A percentile compares a stretch with the other conserved stretches of the same genome.
Evolutionary conservation across 2,888 invertebrate species (phyloP).

Genomic region (Notodonta dromedarius): DNA sequence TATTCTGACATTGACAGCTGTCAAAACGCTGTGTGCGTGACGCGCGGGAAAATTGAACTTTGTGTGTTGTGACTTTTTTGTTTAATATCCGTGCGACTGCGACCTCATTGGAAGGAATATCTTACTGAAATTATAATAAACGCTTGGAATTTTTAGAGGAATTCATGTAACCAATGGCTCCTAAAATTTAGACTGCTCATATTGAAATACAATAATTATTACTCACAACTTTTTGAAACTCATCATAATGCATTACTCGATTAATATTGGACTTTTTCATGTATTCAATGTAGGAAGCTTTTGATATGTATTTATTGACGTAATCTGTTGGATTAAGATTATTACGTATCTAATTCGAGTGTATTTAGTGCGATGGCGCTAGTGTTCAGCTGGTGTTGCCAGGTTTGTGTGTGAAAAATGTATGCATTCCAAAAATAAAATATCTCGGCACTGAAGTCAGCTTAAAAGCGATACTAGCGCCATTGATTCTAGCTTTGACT

Average conservation of each 20-base stretch:
- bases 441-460: constrained; percentile 44
- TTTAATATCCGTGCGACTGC: constrained; percentile 27
- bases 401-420: constrained; percentile 51
- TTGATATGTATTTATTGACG: constrained; percentile 46
- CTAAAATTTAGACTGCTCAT: constrained; percentile 52
- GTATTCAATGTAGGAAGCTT: constrained; percentile 45
- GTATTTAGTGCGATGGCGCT: constrained; percentile 40
- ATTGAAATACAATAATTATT: constrained; percentile 27
- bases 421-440: constrained; percentile 71
- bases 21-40: constrained; percentile 22
- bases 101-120: not conserved
- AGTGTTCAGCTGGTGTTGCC: constrained; percentile 42
- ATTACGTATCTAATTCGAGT: constrained; percentile 28
- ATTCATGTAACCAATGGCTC: constrained; percentile 43
- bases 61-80: constrained; percentile 23
- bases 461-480: constrained; percentile 38
- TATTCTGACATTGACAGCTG: constrained; percentile 19
- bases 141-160: constrained; percentile 42
- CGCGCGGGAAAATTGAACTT: constrained; percentile 18
- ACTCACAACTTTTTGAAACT: constrained; percentile 26
- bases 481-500: constrained; percentile 36
- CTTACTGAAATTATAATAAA: constrained; percentile 19
- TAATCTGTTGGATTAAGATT: constrained; percentile 29
- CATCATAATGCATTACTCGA: constrained; percentile 37
- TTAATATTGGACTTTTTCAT: constrained; percentile 36